Base-by-base conservation (phyloP, 2,888 invertebrate genomes). In the Erannis defoliaria region DNA sequence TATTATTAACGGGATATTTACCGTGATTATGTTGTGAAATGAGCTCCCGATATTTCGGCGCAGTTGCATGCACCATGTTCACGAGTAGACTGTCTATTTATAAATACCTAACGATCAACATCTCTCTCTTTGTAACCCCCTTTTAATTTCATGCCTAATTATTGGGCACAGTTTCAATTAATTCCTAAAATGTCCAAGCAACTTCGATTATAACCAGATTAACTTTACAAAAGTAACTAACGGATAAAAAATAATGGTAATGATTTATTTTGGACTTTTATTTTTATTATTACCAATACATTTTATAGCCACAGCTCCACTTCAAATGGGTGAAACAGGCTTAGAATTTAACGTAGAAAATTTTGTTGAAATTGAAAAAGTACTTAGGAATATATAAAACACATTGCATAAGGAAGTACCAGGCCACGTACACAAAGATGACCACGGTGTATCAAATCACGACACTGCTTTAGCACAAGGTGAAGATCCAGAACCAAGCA, bases 71-170 rank as follows among this genome's bases (percentile, higher is more conserved):
- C 9, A n/a, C n/a, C n/a, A n/a, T n/a, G n/a, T n/a, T n/a, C 23
- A 3, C 23, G 23, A 23, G 5, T 23, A 23, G 23, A 5, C 23
- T 23, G 5, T 23, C 29, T 29, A 3, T 5, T 12, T 35, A 35
- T n/a, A 42, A 10, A 42, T 21, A 19, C 9, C n/a, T 6, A 43
- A 26, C 1, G 18, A n/a, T n/a, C n/a, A n/a, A n/a, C n/a, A n/a
- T n/a, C n/a, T 1, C 12, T 37, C n/a, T 9, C 10, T 5, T 21
- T 18, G 26, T 14, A 31, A 50, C 42, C 40, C 1, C 0, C 0
- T 16, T 31, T 19, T n/a, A 35, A 57, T 57, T 19, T 43, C 38
- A 57, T 19, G 35, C 43, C 18, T 16, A 56, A 43, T 57, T 29
- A 50, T 26, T 10, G 12, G 19, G 45, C 50, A 51, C 3, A 37